Base-by-base conservation (phyloP, 1,140 invertebrate species). In the Ridgeia piscesae region DNA sequence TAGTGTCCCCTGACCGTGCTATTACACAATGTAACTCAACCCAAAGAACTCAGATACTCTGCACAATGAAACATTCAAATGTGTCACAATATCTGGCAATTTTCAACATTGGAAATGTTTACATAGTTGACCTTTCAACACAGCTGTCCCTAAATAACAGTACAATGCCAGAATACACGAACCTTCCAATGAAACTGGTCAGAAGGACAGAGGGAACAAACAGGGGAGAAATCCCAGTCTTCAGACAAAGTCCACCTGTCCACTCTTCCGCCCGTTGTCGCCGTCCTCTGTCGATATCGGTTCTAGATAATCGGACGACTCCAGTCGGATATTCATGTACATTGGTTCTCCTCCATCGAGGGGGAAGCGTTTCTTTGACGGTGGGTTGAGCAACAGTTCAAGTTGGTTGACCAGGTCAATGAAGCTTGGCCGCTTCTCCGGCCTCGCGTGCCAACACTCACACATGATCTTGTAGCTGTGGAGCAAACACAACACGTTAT, bases 391-490 rank as follows among this genome's bases (percentile, higher is more conserved):
- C 88, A 93, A 89, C 34, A 93, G 33, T 58, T 93, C 98, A 88
- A 99, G 97, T 21, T 96, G 96, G 88, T 97, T 97, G 34, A 97
- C 97, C 77, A 99, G 96, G 93, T 97, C 97, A 9, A 97, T 96
- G 94, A 99, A 99, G 35, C 97, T 96, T 0, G 98, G 98, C 92
- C 98, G 96, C 21, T 97, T 95, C 0, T 97, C 97, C 0, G 98
- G 98, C 93, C 98, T 97, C 2, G 97, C 96, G 91, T 97, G 96
- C 98, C 98, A 99, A 94, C 98, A 99, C 91, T 97, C 97, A 8
- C 97, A 94, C 98, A 99, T 99, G 90, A 98, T 97, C 35, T 98
- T 96, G 94, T 98, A 98, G 91, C 97, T 97, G 93, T 27, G 96
- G 89, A 34, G 35, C 58, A 77, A 77, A 77, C 58, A 77, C 58